Percentiles rank a stretch among this genome's conserved stretches.
phyloP scores from a whole-genome alignment of 2,797 vertebrate species.

The Danio jaintianensis region DNA sequence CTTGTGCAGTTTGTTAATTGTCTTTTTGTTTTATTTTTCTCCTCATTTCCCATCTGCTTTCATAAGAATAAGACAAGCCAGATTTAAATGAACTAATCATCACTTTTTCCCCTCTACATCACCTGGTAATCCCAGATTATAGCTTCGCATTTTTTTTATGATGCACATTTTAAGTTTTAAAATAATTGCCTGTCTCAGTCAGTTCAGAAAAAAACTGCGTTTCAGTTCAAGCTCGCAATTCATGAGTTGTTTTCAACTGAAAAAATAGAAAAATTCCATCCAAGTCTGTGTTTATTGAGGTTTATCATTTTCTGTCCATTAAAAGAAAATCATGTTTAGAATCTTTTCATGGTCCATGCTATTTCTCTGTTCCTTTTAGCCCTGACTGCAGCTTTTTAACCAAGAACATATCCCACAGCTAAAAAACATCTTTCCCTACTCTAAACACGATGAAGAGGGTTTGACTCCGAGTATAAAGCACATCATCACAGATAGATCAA shows the following conservation, averaged over 20 bases:
- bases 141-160: neutral
- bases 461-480: slow-evolving; percentile 38
- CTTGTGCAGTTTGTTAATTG: slow-evolving; percentile 20
- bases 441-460: slow-evolving; percentile 48
- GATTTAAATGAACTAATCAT: slow-evolving; percentile 9
- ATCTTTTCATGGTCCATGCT: slow-evolving; percentile 23
- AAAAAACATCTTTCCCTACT: slow-evolving; percentile 48
- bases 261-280: neutral
- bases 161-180: neutral
- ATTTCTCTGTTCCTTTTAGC: slow-evolving; percentile 34
- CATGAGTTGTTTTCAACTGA: neutral
- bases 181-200: neutral
- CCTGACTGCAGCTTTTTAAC: slow-evolving; percentile 30
- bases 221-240: neutral
- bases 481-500: slow-evolving; percentile 39
- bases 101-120: neutral
- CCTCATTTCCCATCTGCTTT: slow-evolving; percentile 37
- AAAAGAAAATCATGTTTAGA: slow-evolving; percentile 37
- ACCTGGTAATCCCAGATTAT: neutral
- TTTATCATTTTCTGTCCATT: slow-evolving; percentile 33
- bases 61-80: neutral
- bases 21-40: slow-evolving; percentile 39
- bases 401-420: slow-evolving; percentile 36
- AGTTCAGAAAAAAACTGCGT: slow-evolving; percentile 1
- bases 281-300: slow-evolving; percentile 18